phyloP scores from a whole-genome alignment of 2,797 vertebrate species.

The Chelmon rostratus region DNA sequence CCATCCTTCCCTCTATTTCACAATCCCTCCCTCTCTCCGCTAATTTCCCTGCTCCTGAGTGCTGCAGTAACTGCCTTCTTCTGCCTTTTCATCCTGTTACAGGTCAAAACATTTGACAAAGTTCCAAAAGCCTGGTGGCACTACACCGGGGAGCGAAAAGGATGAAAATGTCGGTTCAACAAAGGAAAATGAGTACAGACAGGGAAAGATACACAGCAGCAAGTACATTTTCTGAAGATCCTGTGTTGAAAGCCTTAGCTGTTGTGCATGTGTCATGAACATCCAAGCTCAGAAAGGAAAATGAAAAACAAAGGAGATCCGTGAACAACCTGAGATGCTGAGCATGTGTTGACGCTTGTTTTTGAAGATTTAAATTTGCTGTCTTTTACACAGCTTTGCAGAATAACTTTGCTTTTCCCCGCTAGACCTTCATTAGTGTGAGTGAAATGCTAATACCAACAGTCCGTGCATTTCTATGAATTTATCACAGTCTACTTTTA shows the following conservation, averaged over 20 bases:
- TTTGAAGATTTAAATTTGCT: slow-evolving; percentile 19
- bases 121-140: slow-evolving; percentile 70
- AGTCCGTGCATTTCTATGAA: neutral
- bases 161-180: slow-evolving; percentile 67
- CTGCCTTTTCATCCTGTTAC: slow-evolving; percentile 75
- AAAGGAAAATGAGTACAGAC: slow-evolving; percentile 65
- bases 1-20: slow-evolving; percentile 22
- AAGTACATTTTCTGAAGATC: slow-evolving; percentile 8
- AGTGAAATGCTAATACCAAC: slow-evolving; percentile 2
- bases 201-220: slow-evolving; percentile 28
- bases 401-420: neutral
- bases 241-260: slow-evolving; percentile 2
- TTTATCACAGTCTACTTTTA: neutral
- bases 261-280: slow-evolving; percentile 7
- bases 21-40: slow-evolving; percentile 23
- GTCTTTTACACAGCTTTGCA: slow-evolving; percentile 18
- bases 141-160: slow-evolving; percentile 48
- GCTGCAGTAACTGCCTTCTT: slow-evolving; percentile 56
- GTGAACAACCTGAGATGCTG: neutral
- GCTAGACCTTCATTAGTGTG: neutral
- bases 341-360: slow-evolving; percentile 1
- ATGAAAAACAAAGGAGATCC: slow-evolving; percentile 6
- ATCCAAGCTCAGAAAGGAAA: neutral
- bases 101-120: slow-evolving; percentile 81
- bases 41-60: slow-evolving; percentile 68